phyloP scores from a whole-genome alignment of 2,113 vertebrate species.

The Eubucco bourcierii region DNA sequence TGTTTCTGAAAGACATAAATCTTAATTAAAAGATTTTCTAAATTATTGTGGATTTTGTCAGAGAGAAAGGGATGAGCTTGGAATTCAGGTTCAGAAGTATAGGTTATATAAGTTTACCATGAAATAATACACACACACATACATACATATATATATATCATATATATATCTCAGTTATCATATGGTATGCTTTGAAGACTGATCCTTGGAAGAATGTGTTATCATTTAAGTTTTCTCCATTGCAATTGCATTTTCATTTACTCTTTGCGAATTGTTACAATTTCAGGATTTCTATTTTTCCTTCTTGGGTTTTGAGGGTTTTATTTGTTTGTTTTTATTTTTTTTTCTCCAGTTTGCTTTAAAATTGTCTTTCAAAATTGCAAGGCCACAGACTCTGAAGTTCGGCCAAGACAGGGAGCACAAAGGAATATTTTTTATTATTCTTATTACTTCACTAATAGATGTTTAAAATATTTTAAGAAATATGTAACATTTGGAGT shows the following conservation, averaged over 20 bases:
- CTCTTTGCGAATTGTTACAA: slow-evolving; percentile 43
- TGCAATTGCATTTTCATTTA: slow-evolving; percentile 57
- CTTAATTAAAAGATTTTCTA: background rate
- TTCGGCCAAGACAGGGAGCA: background rate
- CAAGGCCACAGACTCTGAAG: background rate
- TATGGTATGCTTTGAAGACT: slow-evolving; percentile 25
- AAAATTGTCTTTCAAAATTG: slow-evolving; percentile 63
- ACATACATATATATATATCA: background rate
- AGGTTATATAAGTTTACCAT: background rate
- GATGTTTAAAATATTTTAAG: slow-evolving; percentile 53
- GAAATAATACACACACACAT: background rate
- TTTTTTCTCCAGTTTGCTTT: background rate
- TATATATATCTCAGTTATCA: slow-evolving; percentile 4
- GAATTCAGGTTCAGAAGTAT: background rate
- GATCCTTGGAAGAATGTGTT: slow-evolving; percentile 43
- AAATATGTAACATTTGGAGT: slow-evolving; percentile 42
- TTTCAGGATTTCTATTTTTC: background rate
- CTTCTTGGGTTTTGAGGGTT: too few relatives aligned
- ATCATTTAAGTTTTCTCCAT: slow-evolving; percentile 25
- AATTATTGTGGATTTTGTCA: background rate
- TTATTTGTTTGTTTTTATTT: background rate
- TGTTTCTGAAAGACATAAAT: background rate
- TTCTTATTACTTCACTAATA: slow-evolving; percentile 41
- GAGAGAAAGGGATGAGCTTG: background rate
- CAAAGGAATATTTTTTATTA: slow-evolving; percentile 51